A percentile compares a stretch with the other conserved stretches of the same genome.
These are phyloP conservation scores for Philopedon plagiatum DNA, from an alignment of 2,888 invertebrate genomes.

Conservation along the genomic window DNA sequence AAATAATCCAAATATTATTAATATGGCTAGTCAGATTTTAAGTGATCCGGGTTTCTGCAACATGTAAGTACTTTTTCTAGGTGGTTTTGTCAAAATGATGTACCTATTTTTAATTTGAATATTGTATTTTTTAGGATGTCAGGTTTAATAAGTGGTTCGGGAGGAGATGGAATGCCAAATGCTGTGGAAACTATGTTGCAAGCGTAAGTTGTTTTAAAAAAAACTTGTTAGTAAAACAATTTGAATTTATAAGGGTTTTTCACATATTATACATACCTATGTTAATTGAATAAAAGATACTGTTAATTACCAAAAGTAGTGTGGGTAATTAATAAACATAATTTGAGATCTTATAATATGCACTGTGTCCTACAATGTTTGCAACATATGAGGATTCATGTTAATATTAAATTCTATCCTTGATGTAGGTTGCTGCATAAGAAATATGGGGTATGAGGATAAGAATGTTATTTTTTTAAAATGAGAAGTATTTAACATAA, in stretches of 20 bases:
- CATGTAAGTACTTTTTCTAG: conserved; percentile 68
- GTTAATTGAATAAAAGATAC: conserved; percentile 25
- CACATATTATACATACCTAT: no score
- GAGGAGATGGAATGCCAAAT: conserved; percentile 52
- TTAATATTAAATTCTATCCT: no score
- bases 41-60: conserved; percentile 88
- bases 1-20: conserved; percentile 88
- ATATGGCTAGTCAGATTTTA: conserved; percentile 88
- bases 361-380: no score
- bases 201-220: conserved; percentile 58
- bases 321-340: no score
- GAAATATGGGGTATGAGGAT: no score
- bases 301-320: no score
- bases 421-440: no score
- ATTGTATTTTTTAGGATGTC: conserved; percentile 61
- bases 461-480: no score
- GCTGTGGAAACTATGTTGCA: conserved; percentile 62
- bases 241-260: background rate
- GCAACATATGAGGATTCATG: no score
- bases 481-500: no score
- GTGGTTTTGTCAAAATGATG: background rate
- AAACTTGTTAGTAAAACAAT: conserved; percentile 35
- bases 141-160: conserved; percentile 62
- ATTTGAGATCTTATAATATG: no score
- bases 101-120: background rate